Percentiles rank a stretch among this genome's conserved stretches.
These are phyloP conservation scores for Mionectes macconnelli DNA, from an alignment of 2,113 vertebrate species.

Conservation along the genomic window DNA sequence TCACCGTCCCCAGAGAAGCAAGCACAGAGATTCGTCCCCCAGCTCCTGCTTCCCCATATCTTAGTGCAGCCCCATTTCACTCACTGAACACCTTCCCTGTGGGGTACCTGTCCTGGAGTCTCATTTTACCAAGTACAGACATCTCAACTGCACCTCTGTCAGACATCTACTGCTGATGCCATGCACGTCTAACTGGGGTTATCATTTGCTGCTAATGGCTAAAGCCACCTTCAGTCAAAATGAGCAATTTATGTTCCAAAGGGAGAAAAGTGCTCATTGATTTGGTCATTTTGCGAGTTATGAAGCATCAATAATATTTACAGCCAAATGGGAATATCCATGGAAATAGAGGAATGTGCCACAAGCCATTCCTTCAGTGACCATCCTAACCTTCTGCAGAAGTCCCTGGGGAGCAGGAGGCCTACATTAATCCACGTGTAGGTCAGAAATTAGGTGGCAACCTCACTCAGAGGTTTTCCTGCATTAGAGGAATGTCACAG, in stretches of 20 bases:
- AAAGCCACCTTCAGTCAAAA: neutral
- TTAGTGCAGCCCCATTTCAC: rapidly evolving
- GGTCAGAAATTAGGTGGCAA: neutral
- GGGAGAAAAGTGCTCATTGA: neutral
- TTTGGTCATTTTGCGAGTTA: neutral
- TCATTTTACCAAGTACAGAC: neutral
- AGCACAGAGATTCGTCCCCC: rapidly evolving
- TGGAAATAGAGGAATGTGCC: neutral
- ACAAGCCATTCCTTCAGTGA: neutral
- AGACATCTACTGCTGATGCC: neutral
- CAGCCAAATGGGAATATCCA: neutral
- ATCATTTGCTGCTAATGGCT: neutral
- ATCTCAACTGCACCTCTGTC: neutral
- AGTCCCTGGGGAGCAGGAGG: neutral
- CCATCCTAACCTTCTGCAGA: neutral
- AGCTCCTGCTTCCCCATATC: neutral
- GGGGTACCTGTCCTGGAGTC: neutral
- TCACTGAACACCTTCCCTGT: neutral
- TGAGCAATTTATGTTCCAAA: neutral
- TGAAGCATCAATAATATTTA: neutral
- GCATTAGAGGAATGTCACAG: rapidly evolving
- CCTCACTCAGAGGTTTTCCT: neutral
- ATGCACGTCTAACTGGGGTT: neutral
- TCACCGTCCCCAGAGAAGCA: neutral
- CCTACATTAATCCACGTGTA: neutral